A percentile compares a stretch with the other conserved stretches of the same genome.
Evolutionary conservation across 2,113 vertebrate species (phyloP).

Genomic region (Pipra filicauda): DNA sequence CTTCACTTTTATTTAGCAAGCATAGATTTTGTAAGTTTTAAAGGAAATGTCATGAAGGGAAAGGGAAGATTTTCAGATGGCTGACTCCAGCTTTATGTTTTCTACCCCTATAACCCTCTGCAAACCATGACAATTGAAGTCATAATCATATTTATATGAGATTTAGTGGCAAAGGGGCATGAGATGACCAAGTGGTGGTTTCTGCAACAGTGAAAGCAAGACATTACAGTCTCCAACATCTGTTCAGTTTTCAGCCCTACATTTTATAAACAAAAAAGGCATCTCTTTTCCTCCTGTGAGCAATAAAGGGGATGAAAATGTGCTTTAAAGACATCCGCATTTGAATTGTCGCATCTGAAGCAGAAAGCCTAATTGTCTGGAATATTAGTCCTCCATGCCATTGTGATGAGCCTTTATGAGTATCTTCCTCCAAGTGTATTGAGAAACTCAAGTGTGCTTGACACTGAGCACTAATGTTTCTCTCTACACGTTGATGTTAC

Average conservation of each 20-base stretch:
- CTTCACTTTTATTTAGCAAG: constrained; percentile 63
- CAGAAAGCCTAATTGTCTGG: constrained; percentile 71
- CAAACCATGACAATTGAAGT: constrained; percentile 39
- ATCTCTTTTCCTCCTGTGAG: constrained; percentile 61
- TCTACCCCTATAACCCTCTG: not conserved
- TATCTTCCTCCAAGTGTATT: constrained; percentile 53
- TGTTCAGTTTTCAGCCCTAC: constrained; percentile 55
- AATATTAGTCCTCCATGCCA: constrained; percentile 60
- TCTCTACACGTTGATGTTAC: constrained; percentile 49
- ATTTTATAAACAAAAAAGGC: constrained; percentile 67
- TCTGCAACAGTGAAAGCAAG: constrained; percentile 40
- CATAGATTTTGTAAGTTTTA: constrained; percentile 58
- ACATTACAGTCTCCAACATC: constrained; percentile 33
- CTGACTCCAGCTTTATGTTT: constrained; percentile 44
- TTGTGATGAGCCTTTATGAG: constrained; percentile 51
- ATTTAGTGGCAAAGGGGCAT: constrained; percentile 8
- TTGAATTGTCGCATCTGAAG: constrained; percentile 74
- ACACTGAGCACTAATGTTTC: constrained; percentile 64
- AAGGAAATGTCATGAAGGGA: constrained; percentile 66
- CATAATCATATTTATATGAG: constrained; percentile 39
- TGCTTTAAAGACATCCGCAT: constrained; percentile 64
- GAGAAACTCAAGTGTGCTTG: constrained; percentile 75
- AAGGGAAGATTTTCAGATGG: constrained; percentile 45
- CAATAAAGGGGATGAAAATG: constrained; percentile 61
- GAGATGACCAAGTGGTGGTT: constrained; percentile 50